These are phyloP conservation scores for Cisticola juncidis DNA, from an alignment of 2,113 vertebrate genomes.

Conservation along the genomic window DNA sequence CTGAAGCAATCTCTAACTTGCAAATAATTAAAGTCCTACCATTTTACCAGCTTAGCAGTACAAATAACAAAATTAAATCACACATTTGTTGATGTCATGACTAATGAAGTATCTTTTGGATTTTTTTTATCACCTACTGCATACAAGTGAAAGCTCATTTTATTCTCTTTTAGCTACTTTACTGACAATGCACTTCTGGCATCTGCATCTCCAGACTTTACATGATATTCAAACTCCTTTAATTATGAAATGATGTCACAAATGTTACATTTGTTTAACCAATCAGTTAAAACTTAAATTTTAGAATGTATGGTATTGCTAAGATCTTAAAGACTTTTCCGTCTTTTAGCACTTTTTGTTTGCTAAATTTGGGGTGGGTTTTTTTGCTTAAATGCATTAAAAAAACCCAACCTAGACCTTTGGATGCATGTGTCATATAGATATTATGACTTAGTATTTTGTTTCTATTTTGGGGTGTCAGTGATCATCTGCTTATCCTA, in stretches of 20 bases:
- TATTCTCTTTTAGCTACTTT: not conserved
- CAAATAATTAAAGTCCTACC: not conserved
- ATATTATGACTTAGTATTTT: not conserved
- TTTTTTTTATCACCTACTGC: not conserved
- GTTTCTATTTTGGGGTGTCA: not conserved
- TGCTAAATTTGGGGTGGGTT: not conserved
- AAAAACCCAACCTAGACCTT: not conserved
- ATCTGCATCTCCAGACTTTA: not conserved
- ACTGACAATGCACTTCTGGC: not conserved
- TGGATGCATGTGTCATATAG: not conserved
- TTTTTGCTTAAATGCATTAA: not conserved
- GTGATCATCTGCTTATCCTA: not conserved
- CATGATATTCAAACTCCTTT: not conserved
- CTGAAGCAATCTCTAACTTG: not conserved
- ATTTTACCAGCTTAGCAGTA: not conserved
- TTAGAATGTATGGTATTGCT: not conserved
- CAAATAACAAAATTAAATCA: not conserved
- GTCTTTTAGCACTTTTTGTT: not conserved
- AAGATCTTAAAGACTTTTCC: not conserved
- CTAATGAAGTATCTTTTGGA: not conserved
- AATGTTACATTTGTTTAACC: not conserved
- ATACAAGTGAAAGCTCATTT: not conserved
- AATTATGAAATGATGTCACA: not conserved
- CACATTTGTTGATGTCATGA: not conserved
- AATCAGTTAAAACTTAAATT: not conserved